Conservation (phyloP, 2,797 vertebrate genomes). For the Taeniopygia guttata region DNA sequence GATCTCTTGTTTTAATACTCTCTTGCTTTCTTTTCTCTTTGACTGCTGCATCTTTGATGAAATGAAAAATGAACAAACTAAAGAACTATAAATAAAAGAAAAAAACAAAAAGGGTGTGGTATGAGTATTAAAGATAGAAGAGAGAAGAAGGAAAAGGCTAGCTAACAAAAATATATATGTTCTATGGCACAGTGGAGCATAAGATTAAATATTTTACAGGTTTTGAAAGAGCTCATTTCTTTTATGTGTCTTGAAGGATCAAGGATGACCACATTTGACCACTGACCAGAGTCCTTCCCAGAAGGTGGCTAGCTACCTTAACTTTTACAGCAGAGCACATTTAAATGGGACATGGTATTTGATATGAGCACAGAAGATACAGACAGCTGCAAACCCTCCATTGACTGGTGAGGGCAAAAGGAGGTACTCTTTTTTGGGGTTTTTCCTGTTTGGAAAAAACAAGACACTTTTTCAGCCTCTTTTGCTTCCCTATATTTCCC, state of each 20-base stretch:
- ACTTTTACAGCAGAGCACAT: not conserved
- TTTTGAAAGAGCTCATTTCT: not conserved
- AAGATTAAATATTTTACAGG: not conserved
- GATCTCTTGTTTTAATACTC: not conserved
- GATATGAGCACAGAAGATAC: not conserved
- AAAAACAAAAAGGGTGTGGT: not conserved
- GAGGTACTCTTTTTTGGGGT: not conserved
- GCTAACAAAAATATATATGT: not conserved
- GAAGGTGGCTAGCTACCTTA: not conserved
- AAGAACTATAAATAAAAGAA: not conserved
- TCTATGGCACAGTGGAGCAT: not conserved
- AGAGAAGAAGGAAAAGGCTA: not conserved
- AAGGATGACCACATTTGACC: not conserved
- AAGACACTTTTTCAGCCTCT: not conserved
- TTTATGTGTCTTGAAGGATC: not conserved
- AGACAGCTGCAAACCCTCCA: not conserved
- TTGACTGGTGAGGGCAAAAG: not conserved
- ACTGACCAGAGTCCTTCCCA: not conserved
- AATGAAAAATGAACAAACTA: not conserved
- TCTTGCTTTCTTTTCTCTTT: not conserved
- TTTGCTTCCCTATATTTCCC: not conserved
- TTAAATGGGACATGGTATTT: not conserved
- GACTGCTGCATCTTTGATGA: not conserved
- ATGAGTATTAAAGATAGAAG: not conserved
- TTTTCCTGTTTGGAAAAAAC: not conserved